Conservation (phyloP, 2,888 invertebrate genomes). For the Leptopilina drosophilae region DNA sequence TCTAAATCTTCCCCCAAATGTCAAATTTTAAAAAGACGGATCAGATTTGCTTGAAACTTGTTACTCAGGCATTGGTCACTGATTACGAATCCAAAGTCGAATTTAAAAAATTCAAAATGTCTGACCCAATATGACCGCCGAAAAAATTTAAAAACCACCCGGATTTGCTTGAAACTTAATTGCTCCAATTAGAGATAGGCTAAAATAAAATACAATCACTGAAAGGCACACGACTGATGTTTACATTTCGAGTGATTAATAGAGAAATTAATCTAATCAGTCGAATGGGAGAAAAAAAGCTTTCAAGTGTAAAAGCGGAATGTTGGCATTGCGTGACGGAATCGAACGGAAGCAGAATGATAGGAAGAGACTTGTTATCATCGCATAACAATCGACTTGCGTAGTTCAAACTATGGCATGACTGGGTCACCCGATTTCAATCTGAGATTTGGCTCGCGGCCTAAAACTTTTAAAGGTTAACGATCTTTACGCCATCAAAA, state of each 20-base stretch:
- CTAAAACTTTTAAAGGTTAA: constrained; percentile 74
- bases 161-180: too few species aligned
- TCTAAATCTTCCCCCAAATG: too few species aligned
- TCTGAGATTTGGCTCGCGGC: constrained; percentile 72
- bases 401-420: constrained; percentile 49
- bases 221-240: background rate
- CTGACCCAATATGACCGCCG: too few species aligned
- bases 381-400: constrained; percentile 62
- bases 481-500: constrained; percentile 66
- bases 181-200: too few species aligned
- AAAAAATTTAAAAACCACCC: too few species aligned
- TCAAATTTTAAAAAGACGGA: too few species aligned
- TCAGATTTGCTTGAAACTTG: too few species aligned
- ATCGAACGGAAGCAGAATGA: constrained; percentile 9
- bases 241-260: background rate
- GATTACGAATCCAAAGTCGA: too few species aligned
- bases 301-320: background rate
- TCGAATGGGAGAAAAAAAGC: background rate
- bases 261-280: constrained; percentile 2
- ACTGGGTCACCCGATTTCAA: constrained; percentile 73
- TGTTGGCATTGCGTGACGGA: background rate
- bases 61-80: too few species aligned
- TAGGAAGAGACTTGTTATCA: constrained; percentile 52
- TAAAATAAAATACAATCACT: background rate
- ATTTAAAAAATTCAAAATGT: too few species aligned